Base-by-base conservation (phyloP, 2,113 vertebrate genomes). In the Tenebrosternarchus preto region DNA sequence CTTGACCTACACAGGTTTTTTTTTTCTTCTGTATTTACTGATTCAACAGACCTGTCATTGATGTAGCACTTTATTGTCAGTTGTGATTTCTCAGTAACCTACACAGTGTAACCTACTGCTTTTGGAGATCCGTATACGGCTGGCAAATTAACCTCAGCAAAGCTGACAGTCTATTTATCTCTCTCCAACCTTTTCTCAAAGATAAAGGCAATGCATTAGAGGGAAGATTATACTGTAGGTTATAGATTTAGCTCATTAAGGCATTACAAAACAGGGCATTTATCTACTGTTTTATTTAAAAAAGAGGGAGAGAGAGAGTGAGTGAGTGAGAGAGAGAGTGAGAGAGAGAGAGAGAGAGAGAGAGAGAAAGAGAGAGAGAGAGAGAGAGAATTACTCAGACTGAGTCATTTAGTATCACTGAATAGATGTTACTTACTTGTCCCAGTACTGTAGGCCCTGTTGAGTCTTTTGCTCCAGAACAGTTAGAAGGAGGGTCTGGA, bases 121-220 rank as follows among this genome's bases (percentile, higher is more conserved):
- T 60, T 60, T 20, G 33, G 25, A 33, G 8, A 60, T 55, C 66
- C 15, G 50, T 7, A 53, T 56, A 31, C 69, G 55, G 19, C 20
- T 61, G 15, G 31, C 5, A 50, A 27, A 68, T 84, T 22, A 20
- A 77, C 77, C 46, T 81, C 9, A 8, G 69, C 82, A 64, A 60
- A 82, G 74, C 50, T 57, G 29, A 75, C 31, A 87, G 77, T 77
- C 16, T 55, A 76, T 88, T 90, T 85, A 81, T 78, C 75, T 76
- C 4, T 1, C 72, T 85, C 82, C 71, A 81, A 75, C 46, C 73
- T 83, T 74, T 77, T 82, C 46, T 76, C 33, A 80, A 53, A 77
- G n/a, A n/a, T n/a, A n/a, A n/a, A n/a, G 36, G 17, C 61, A 75
- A 73, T 76, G 0, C 46, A 67, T 17, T 19, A 63, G 69, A 63